Evolutionary conservation across 2,888 invertebrate species (phyloP).

Genomic region (Apotomis capreana): DNA sequence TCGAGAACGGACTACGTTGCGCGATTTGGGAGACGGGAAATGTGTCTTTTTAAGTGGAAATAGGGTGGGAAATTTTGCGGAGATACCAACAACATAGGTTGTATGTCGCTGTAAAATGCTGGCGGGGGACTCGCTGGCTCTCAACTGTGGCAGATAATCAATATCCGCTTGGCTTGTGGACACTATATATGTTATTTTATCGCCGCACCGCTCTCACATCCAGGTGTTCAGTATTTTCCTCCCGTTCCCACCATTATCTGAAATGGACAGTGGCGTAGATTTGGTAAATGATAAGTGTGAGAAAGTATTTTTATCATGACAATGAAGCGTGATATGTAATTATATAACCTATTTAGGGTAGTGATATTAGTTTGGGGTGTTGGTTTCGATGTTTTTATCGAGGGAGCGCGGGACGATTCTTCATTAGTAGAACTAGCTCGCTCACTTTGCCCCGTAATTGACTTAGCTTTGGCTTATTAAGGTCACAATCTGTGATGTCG

Average conservation of each 20-base stretch:
- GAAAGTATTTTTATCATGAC: constrained; percentile 84
- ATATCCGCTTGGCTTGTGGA: constrained; percentile 85
- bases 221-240: constrained; percentile 52
- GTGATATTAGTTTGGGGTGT: constrained; percentile 62
- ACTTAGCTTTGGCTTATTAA: constrained; percentile 54
- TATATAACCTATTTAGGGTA: constrained; percentile 78
- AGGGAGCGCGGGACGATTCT: constrained; percentile 64
- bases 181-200: constrained; percentile 83
- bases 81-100: constrained; percentile 57
- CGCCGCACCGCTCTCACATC: constrained; percentile 63
- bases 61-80: constrained; percentile 63
- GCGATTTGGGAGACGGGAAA: constrained; percentile 55
- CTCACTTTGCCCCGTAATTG: constrained; percentile 59
- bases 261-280: constrained; percentile 84
- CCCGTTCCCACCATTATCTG: constrained; percentile 79
- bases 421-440: constrained; percentile 55
- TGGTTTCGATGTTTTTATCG: constrained; percentile 67
- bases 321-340: constrained; percentile 83
- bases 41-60: constrained; percentile 55
- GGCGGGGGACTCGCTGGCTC: constrained; percentile 77
- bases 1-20: constrained; percentile 63
- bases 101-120: constrained; percentile 54
- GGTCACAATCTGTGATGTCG: constrained; percentile 40
- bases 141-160: constrained; percentile 85
- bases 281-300: constrained; percentile 84